Evolutionary conservation across 2,888 invertebrate genomes (phyloP).

Genomic region (Nudaria mundana): DNA sequence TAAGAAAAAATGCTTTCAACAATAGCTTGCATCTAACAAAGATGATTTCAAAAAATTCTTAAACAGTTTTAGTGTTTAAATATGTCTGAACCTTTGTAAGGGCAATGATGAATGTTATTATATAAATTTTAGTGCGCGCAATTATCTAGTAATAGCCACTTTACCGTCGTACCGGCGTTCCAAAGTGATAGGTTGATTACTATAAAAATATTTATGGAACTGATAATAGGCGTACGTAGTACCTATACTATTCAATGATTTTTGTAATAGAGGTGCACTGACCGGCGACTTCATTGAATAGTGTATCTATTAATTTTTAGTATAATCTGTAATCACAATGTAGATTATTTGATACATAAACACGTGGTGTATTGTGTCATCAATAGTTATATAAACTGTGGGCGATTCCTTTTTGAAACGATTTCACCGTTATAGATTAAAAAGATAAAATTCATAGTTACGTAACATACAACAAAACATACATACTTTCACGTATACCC

Average conservation of each 20-base stretch:
- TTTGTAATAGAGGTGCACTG: slow-evolving; percentile 38
- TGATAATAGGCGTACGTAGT: slow-evolving; percentile 43
- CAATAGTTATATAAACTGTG: too few species aligned
- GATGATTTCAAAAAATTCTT: not conserved
- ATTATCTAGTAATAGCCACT: slow-evolving; percentile 57
- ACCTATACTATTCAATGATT: slow-evolving; percentile 35
- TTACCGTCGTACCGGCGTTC: slow-evolving; percentile 51
- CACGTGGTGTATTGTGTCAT: not conserved
- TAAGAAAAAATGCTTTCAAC: too few species aligned
- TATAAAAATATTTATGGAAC: slow-evolving; percentile 68
- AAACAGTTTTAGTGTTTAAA: slow-evolving; percentile 14
- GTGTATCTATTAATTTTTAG: not conserved
- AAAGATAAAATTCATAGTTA: too few species aligned
- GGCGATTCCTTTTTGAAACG: too few species aligned
- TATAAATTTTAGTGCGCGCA: slow-evolving; percentile 55
- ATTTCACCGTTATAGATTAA: too few species aligned
- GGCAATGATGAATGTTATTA: slow-evolving; percentile 57
- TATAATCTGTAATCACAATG: too few species aligned
- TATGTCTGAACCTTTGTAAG: slow-evolving; percentile 24
- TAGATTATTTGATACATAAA: too few species aligned
- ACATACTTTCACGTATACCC: too few species aligned
- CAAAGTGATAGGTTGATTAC: slow-evolving; percentile 68
- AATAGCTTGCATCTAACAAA: too few species aligned
- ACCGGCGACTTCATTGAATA: slow-evolving; percentile 5
- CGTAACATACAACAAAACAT: too few species aligned